Evolutionary conservation across 2,797 vertebrate species (phyloP).

Genomic region (Babyrousa celebensis): DNA sequence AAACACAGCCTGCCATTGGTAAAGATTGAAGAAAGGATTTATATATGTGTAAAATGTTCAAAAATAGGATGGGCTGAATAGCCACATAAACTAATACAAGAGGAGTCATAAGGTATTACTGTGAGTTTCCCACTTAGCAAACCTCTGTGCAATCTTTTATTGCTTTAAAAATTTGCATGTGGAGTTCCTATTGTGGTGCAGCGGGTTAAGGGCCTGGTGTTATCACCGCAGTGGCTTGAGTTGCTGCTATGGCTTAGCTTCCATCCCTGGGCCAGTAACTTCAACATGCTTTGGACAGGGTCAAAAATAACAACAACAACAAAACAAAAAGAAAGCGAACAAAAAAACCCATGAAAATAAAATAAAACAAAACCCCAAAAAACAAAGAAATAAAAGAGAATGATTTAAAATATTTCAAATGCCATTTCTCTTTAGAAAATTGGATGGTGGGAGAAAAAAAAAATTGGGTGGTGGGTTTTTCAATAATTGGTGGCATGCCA

Average conservation of each 20-base stretch:
- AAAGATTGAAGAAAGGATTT: neutral
- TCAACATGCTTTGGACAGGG: too few relatives aligned
- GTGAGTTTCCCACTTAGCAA: neutral
- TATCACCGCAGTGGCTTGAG: too few relatives aligned
- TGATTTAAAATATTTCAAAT: constrained; percentile 48
- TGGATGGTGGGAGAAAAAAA: too few relatives aligned
- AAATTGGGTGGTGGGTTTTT: constrained; percentile 24
- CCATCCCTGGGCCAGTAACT: too few relatives aligned
- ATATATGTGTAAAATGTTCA: neutral
- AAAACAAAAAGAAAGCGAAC: too few relatives aligned
- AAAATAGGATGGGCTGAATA: neutral
- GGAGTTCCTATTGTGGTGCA: too few relatives aligned
- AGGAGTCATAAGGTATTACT: neutral
- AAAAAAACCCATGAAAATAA: too few relatives aligned
- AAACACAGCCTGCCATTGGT: neutral
- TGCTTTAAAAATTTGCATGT: neutral
- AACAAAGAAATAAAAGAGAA: neutral
- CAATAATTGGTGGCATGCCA: neutral
- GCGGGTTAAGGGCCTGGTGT: too few relatives aligned
- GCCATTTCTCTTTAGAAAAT: constrained; percentile 57
- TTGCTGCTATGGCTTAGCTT: too few relatives aligned
- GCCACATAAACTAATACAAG: neutral
- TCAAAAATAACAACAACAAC: too few relatives aligned
- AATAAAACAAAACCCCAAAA: too few relatives aligned
- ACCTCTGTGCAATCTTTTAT: neutral